Conservation (phyloP, 2,797 vertebrate species). For the Propithecus perrieri region DNA sequence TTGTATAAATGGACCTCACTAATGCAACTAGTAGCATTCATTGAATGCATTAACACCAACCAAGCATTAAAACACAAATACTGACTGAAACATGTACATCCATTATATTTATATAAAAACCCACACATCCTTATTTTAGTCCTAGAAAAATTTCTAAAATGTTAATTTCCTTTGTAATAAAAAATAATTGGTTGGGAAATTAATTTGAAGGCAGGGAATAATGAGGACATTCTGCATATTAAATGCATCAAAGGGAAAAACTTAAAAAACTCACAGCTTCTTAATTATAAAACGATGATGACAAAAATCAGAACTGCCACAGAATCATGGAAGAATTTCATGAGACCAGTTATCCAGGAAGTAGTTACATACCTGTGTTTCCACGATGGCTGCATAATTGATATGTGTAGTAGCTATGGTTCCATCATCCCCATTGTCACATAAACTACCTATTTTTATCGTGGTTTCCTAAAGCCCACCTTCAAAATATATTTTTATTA, state of each 20-base stretch:
- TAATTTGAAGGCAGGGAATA: background rate
- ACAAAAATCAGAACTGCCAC: background rate
- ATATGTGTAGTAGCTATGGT: background rate
- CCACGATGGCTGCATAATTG: background rate
- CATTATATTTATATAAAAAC: conserved; percentile 14
- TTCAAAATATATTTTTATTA: background rate
- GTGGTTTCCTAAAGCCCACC: background rate
- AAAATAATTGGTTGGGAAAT: background rate
- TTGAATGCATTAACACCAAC: background rate
- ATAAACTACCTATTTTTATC: background rate
- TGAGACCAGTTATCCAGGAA: background rate
- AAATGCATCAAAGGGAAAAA: background rate
- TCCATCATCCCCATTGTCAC: background rate
- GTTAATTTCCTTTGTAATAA: conserved; percentile 33
- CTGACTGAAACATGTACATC: background rate
- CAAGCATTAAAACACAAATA: background rate
- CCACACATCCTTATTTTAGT: conserved; percentile 8
- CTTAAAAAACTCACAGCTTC: background rate
- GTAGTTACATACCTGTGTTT: background rate
- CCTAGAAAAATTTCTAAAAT: background rate
- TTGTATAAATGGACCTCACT: background rate
- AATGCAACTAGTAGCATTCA: background rate
- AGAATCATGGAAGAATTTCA: background rate
- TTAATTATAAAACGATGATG: background rate
- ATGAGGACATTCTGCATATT: background rate